Percentiles rank a stretch among this genome's conserved stretches.
Evolutionary conservation across 2,113 vertebrate genomes (phyloP).

Genomic region (Apeltes quadracus): DNA sequence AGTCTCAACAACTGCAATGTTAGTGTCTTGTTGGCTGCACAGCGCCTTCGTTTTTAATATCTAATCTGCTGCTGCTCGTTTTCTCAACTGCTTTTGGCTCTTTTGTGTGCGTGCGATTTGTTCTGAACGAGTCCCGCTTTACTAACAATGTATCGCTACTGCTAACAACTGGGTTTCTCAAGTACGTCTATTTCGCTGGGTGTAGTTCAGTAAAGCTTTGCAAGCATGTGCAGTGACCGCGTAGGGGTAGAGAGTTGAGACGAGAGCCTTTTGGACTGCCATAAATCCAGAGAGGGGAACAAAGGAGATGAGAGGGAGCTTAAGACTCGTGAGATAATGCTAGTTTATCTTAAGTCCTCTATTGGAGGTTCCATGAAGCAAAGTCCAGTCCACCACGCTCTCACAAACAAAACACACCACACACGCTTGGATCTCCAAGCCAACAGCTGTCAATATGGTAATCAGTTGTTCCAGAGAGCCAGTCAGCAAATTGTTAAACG

Average conservation of each 20-base stretch:
- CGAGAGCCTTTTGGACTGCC: slow-evolving; percentile 24
- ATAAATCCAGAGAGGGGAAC: slow-evolving; percentile 33
- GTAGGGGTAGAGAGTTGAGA: slow-evolving; percentile 19
- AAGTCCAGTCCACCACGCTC: slow-evolving; percentile 18
- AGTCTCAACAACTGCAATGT: slow-evolving; percentile 4
- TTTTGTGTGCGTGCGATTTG: neutral
- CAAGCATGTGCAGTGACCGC: slow-evolving; percentile 20
- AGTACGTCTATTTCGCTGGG: neutral
- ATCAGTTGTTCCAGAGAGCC: slow-evolving; percentile 32
- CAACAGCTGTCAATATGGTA: slow-evolving; percentile 25
- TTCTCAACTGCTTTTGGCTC: neutral
- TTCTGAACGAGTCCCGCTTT: neutral
- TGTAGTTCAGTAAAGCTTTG: neutral
- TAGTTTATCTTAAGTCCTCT: slow-evolving; percentile 10
- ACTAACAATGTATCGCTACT: neutral
- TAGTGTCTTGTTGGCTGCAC: neutral
- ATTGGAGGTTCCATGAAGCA: slow-evolving; percentile 25
- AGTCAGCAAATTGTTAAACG: slow-evolving; percentile 1
- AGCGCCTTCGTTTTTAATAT: slow-evolving; percentile 10
- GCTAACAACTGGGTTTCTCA: neutral
- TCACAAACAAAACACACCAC: neutral
- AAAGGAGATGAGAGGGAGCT: slow-evolving; percentile 25
- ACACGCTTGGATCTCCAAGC: neutral
- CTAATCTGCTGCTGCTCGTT: slow-evolving; percentile 4
- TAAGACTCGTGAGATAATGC: slow-evolving; percentile 3